Evolutionary conservation across 1,140 invertebrate species (phyloP).

Genomic region (Trachymyrmex cornetzi): DNA sequence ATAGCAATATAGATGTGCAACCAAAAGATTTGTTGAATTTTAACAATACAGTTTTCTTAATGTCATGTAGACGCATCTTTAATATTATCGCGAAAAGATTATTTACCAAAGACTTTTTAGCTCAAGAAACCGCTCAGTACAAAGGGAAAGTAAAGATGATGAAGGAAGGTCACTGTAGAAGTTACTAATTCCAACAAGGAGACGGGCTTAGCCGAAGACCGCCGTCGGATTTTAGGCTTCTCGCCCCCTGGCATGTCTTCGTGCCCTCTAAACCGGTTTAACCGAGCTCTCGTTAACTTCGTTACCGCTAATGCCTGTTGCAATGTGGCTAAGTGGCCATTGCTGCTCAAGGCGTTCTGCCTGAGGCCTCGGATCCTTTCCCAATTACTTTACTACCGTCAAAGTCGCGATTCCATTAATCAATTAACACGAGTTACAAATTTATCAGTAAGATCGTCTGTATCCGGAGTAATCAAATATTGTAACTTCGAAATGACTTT

Average conservation of each 20-base stretch:
- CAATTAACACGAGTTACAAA: slow-evolving; percentile 71
- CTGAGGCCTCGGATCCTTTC: slow-evolving; percentile 80
- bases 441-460: slow-evolving; percentile 18
- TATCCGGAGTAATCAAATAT: slow-evolving; percentile 30
- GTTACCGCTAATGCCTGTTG: slow-evolving; percentile 84
- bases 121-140: not conserved
- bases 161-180: slow-evolving; percentile 15
- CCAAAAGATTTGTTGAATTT: not conserved
- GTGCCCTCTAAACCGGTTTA: slow-evolving; percentile 80
- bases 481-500: slow-evolving; percentile 28
- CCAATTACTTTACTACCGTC: slow-evolving; percentile 80
- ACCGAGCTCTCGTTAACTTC: slow-evolving; percentile 83
- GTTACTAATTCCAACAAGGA: slow-evolving; percentile 56
- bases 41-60: not conserved
- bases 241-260: slow-evolving; percentile 60
- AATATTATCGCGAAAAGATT: not conserved
- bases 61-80: not conserved
- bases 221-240: slow-evolving; percentile 71
- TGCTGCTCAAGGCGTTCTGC: slow-evolving; percentile 80
- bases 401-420: slow-evolving; percentile 75
- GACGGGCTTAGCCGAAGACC: slow-evolving; percentile 74
- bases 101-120: not conserved
- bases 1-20: not conserved
- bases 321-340: slow-evolving; percentile 84
- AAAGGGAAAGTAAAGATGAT: slow-evolving; percentile 19